Evolutionary conservation across 2,888 invertebrate genomes (phyloP).

Genomic region (Drosophila subsilvestris): DNA sequence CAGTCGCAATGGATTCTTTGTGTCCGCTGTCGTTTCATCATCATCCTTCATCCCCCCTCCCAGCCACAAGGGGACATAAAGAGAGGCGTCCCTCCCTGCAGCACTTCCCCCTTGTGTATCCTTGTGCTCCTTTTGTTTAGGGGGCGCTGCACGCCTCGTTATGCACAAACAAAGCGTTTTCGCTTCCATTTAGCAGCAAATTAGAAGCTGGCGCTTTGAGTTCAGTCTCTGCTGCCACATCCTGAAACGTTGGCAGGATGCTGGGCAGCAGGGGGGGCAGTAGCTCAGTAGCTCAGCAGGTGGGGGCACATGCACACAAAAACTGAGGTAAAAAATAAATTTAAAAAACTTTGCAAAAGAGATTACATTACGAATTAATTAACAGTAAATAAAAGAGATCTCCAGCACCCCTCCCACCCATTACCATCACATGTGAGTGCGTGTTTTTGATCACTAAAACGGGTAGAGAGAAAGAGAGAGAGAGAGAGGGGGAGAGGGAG

Average conservation of each 20-base stretch:
- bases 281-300: too few species aligned
- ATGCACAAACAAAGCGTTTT: conserved; percentile 75
- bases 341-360: conserved; percentile 12
- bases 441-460: conserved; percentile 30
- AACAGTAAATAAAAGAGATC: conserved; percentile 43
- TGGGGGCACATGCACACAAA: conserved; percentile 6
- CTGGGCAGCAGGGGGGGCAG: background rate
- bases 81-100: too few species aligned
- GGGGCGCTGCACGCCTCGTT: conserved; percentile 68
- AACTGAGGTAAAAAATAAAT: conserved; percentile 1
- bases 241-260: conserved; percentile 6
- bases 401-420: too few species aligned
- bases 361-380: conserved; percentile 53
- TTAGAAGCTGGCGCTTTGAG: conserved; percentile 58
- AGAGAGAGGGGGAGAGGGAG: background rate
- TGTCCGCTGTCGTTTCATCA: background rate
- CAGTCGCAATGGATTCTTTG: conserved; percentile 15
- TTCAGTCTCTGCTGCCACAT: conserved; percentile 36
- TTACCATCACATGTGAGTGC: background rate
- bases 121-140: conserved; percentile 60
- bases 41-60: too few species aligned
- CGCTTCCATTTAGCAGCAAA: conserved; percentile 75
- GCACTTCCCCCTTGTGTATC: background rate
- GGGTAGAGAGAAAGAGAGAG: background rate
- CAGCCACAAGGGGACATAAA: too few species aligned